Conservation (phyloP, 2,888 invertebrate species). For the Portevinia maculata region DNA sequence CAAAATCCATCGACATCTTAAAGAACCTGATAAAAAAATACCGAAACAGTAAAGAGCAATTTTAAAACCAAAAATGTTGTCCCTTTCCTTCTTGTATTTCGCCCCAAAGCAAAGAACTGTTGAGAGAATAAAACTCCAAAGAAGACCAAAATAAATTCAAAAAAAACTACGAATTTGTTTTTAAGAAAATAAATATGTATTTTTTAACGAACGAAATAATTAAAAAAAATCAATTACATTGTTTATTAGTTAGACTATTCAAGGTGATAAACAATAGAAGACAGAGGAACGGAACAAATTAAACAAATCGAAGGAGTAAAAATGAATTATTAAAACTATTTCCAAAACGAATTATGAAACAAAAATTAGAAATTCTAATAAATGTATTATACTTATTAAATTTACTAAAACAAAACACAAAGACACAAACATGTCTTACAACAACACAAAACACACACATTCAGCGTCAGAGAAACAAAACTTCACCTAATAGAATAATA, state of each 20-base stretch:
- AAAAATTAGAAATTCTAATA: conserved; percentile 43
- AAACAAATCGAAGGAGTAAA: conserved; percentile 36
- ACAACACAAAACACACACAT: conserved; percentile 25
- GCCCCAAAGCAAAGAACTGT: conserved; percentile 24
- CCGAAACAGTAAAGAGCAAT: conserved; percentile 29
- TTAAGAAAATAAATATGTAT: conserved; percentile 34
- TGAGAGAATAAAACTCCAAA: conserved; percentile 50
- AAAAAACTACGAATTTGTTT: conserved; percentile 64
- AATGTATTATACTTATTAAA: conserved; percentile 66
- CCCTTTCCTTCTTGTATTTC: conserved; percentile 36
- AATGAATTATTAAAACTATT: conserved; percentile 28
- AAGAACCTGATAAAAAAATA: conserved; percentile 42
- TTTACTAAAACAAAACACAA: conserved; percentile 32
- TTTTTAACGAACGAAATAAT: conserved; percentile 56
- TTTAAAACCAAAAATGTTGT: conserved; percentile 24
- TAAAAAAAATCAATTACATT: conserved; percentile 17
- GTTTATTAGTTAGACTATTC: conserved; percentile 63
- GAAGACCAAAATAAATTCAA: conserved; percentile 66
- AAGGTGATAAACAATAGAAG: conserved; percentile 51
- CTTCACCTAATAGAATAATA: conserved; percentile 71
- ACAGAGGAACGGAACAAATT: conserved; percentile 1
- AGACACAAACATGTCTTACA: conserved; percentile 17
- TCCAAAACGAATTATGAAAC: conserved; percentile 44
- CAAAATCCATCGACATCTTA: conserved; percentile 65
- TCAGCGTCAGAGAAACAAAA: conserved; percentile 48